Evolutionary conservation across 2,113 vertebrate species (phyloP).

Genomic region (Vulpes lagopus): DNA sequence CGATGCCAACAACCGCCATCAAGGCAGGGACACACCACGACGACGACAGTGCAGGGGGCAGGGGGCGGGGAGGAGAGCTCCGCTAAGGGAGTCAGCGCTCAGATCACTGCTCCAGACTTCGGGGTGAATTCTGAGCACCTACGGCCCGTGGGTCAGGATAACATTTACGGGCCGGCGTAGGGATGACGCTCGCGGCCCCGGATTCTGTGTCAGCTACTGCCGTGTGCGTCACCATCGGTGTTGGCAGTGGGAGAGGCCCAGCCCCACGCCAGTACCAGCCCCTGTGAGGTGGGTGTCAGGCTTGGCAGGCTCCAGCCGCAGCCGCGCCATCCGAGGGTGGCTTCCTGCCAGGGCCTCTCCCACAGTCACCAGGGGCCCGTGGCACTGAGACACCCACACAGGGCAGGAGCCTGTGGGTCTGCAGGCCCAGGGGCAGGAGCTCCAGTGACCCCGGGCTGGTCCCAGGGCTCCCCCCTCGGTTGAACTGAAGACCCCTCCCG

Average conservation of each 20-base stretch:
- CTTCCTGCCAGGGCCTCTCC: background rate
- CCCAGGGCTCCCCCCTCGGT: background rate
- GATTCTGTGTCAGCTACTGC: accelerated
- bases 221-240: accelerated
- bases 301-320: background rate
- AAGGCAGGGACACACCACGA: background rate
- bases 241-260: background rate
- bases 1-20: accelerated
- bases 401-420: background rate
- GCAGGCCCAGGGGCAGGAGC: background rate
- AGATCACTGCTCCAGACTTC: accelerated
- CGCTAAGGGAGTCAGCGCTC: accelerated
- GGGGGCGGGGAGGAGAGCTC: accelerated
- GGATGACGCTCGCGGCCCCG: accelerated
- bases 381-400: accelerated
- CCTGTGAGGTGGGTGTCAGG: background rate
- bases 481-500: background rate
- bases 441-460: background rate
- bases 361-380: background rate
- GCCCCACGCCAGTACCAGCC: accelerated
- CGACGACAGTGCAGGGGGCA: background rate
- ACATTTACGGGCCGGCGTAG: accelerated
- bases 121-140: background rate
- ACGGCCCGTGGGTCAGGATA: accelerated
- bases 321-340: background rate